These are phyloP conservation scores for Erebia epiphron DNA, from an alignment of 2,888 invertebrate species.

Conservation along the genomic window DNA sequence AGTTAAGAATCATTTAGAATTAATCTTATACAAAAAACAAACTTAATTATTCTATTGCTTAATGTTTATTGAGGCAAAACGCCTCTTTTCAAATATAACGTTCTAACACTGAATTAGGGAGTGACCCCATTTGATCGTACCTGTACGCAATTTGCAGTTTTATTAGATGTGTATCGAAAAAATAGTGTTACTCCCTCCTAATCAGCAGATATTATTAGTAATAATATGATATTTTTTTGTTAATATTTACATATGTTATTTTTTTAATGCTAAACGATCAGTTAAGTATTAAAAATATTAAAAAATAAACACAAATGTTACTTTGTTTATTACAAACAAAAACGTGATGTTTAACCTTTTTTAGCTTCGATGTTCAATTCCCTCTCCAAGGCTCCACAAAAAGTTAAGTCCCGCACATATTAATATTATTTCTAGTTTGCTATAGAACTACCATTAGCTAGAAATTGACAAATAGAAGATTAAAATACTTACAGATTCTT, in stretches of 20 bases:
- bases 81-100: slow-evolving; percentile 30
- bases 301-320: not conserved
- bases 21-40: slow-evolving; percentile 61
- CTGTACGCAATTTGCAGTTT: not conserved
- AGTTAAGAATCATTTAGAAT: slow-evolving; percentile 59
- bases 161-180: slow-evolving; percentile 10
- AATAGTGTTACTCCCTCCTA: slow-evolving; percentile 42
- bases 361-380: slow-evolving; percentile 8
- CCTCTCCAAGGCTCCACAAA: not conserved
- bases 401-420: slow-evolving; percentile 11
- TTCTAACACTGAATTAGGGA: slow-evolving; percentile 43
- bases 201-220: slow-evolving; percentile 44
- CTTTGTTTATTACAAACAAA: not conserved
- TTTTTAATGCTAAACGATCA: slow-evolving; percentile 44
- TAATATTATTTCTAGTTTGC: slow-evolving; percentile 11
- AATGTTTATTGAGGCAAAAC: slow-evolving; percentile 50
- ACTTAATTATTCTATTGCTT: slow-evolving; percentile 60
- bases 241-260: slow-evolving; percentile 63
- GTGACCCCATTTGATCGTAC: slow-evolving; percentile 50
- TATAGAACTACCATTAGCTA: slow-evolving; percentile 17
- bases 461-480: slow-evolving; percentile 13
- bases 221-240: slow-evolving; percentile 51
- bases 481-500: slow-evolving; percentile 19
- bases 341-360: slow-evolving; percentile 1
- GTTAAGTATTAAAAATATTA: slow-evolving; percentile 25